These are phyloP conservation scores for Anastrepha ludens DNA, from an alignment of 1,140 invertebrate species.

Conservation along the genomic window DNA sequence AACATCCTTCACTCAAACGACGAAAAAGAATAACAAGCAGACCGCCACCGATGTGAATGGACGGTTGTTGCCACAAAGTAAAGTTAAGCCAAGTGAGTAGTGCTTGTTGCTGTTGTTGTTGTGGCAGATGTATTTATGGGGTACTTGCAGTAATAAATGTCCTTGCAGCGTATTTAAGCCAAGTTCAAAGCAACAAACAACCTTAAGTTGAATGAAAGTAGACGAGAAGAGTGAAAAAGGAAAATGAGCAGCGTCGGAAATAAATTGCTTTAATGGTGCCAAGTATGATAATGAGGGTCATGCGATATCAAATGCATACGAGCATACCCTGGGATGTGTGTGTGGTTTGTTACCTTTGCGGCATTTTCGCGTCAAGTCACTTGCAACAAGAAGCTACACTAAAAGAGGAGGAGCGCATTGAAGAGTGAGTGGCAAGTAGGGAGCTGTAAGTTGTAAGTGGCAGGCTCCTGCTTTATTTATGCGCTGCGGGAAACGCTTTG, in stretches of 20 bases:
- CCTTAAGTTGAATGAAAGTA: not conserved
- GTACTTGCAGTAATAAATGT: constrained; percentile 60
- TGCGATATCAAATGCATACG: constrained; percentile 56
- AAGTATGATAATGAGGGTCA: constrained; percentile 72
- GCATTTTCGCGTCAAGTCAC: not conserved
- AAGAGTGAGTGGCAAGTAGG: constrained; percentile 7
- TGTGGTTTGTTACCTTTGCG: not conserved
- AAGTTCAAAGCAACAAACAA: constrained; percentile 39
- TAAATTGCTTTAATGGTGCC: constrained; percentile 68
- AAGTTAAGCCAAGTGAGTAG: not conserved
- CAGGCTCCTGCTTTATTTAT: constrained; percentile 45
- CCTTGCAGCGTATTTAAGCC: constrained; percentile 59
- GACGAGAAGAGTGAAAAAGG: not conserved
- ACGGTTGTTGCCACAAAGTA: constrained; percentile 32
- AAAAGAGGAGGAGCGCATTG: not conserved
- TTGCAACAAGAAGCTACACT: not conserved
- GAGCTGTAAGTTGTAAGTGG: constrained; percentile 51
- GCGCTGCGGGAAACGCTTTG: constrained; percentile 49
- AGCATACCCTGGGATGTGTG: not conserved
- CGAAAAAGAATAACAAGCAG: not conserved
- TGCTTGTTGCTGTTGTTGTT: not conserved
- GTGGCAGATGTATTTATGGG: constrained; percentile 56
- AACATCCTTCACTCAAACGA: constrained; percentile 44
- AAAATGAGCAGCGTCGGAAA: constrained; percentile 57
- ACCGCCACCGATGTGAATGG: not conserved